A percentile compares a stretch with the other conserved stretches of the same genome.
Evolutionary conservation across 1,140 invertebrate genomes (phyloP).

Genomic region (Eumeta japonica): DNA sequence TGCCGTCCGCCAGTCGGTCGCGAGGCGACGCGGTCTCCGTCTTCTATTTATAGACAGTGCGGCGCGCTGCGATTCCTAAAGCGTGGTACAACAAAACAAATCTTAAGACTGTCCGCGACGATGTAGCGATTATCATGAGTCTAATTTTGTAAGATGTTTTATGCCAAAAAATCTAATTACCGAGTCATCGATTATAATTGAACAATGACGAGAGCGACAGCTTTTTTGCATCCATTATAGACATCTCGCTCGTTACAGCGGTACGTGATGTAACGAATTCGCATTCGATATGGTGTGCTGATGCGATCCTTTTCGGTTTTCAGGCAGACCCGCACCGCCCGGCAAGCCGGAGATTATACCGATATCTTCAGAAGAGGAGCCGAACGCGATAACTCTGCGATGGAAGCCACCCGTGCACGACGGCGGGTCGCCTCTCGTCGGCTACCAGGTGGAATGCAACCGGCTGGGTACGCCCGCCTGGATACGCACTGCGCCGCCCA

Average conservation of each 20-base stretch:
- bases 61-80: slow-evolving; percentile 41
- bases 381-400: slow-evolving; percentile 81
- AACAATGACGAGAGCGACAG: not conserved
- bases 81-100: slow-evolving; percentile 55
- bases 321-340: slow-evolving; percentile 74
- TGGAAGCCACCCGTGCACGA: slow-evolving; percentile 81
- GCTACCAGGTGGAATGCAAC: slow-evolving; percentile 79
- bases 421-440: slow-evolving; percentile 86
- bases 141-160: slow-evolving; percentile 40
- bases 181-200: too few relatives aligned
- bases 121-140: slow-evolving; percentile 41
- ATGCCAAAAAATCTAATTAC: slow-evolving; percentile 35
- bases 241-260: not conserved
- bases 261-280: not conserved
- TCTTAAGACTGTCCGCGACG: slow-evolving; percentile 38
- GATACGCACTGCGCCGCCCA: slow-evolving; percentile 70
- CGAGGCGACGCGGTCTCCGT: slow-evolving; percentile 18
- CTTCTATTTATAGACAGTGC: slow-evolving; percentile 50
- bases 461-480: slow-evolving; percentile 74
- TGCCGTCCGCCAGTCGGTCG: slow-evolving; percentile 8
- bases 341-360: slow-evolving; percentile 74
- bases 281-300: not conserved
- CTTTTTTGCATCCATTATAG: not conserved
- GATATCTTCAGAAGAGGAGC: slow-evolving; percentile 65
- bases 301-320: slow-evolving; percentile 17